Evolutionary conservation across 2,888 invertebrate species (phyloP).

Genomic region (Corbicula japonica): DNA sequence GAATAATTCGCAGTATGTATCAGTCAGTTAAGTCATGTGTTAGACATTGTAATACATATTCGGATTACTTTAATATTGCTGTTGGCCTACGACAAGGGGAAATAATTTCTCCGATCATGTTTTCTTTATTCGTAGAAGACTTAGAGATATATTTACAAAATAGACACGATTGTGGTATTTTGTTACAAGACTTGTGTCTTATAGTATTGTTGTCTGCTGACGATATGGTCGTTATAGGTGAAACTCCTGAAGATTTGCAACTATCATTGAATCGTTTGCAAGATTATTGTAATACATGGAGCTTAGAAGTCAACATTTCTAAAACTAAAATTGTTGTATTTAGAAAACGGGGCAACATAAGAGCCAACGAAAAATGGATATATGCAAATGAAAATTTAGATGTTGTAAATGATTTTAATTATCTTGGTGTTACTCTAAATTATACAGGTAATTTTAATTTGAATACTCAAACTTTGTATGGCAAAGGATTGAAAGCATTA

Average conservation of each 20-base stretch:
- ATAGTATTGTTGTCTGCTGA: conserved; percentile 24
- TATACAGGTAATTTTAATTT: not conserved
- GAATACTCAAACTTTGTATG: not conserved
- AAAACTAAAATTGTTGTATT: conserved; percentile 35
- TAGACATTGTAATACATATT: conserved; percentile 10
- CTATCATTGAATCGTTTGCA: conserved; percentile 7
- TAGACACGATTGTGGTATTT: not conserved
- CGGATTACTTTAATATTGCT: conserved; percentile 24
- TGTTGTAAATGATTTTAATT: not conserved
- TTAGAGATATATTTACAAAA: conserved; percentile 23
- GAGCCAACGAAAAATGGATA: conserved; percentile 11
- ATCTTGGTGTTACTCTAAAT: not conserved
- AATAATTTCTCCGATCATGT: conserved; percentile 26
- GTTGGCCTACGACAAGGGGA: conserved; percentile 32
- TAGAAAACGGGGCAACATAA: conserved; percentile 20
- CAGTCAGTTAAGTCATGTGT: conserved; percentile 17
- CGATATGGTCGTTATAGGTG: conserved; percentile 29
- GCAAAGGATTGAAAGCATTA: not conserved
- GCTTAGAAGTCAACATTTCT: conserved; percentile 14
- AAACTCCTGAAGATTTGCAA: conserved; percentile 15
- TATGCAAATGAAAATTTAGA: not conserved
- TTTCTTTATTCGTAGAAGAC: conserved; percentile 23
- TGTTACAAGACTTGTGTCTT: conserved; percentile 15
- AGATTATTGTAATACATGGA: conserved; percentile 31
- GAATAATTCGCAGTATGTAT: conserved; percentile 27